A percentile compares a stretch with the other conserved stretches of the same genome.
phyloP scores from a whole-genome alignment of 2,888 invertebrate genomes.

The Choreutis nemorana region DNA sequence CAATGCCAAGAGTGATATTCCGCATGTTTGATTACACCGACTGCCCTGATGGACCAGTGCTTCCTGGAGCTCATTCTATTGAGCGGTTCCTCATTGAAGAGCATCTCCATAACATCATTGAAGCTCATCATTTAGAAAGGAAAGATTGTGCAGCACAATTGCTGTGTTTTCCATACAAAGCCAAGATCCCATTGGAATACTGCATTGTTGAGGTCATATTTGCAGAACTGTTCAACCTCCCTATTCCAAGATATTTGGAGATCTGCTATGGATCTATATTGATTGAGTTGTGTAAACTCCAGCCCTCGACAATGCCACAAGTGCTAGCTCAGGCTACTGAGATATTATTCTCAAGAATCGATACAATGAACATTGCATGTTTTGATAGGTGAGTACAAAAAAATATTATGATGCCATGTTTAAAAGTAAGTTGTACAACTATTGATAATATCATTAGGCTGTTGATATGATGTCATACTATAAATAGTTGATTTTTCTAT shows the following conservation, averaged over 20 bases:
- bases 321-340: constrained; percentile 97
- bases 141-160: constrained; percentile 96
- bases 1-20: constrained; percentile 94
- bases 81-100: constrained; percentile 98
- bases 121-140: constrained; percentile 85
- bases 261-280: constrained; percentile 94
- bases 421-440: too few species aligned
- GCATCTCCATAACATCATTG: constrained; percentile 92
- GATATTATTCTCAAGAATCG: constrained; percentile 93
- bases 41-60: constrained; percentile 90
- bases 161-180: constrained; percentile 90
- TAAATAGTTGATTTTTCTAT: neutral
- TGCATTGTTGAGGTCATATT: constrained; percentile 98
- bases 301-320: constrained; percentile 97
- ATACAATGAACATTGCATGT: constrained; percentile 96
- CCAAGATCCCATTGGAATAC: constrained; percentile 95
- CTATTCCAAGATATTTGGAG: constrained; percentile 87
- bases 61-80: constrained; percentile 97
- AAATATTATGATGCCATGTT: too few species aligned
- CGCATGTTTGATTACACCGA: constrained; percentile 99
- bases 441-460: too few species aligned
- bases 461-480: too few species aligned
- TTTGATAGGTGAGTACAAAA: constrained; percentile 79
- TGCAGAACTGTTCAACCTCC: constrained; percentile 92
- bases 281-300: constrained; percentile 96